Evolutionary conservation across 2,888 invertebrate genomes (phyloP).

Genomic region (Dryocosmus kuriphilus): DNA sequence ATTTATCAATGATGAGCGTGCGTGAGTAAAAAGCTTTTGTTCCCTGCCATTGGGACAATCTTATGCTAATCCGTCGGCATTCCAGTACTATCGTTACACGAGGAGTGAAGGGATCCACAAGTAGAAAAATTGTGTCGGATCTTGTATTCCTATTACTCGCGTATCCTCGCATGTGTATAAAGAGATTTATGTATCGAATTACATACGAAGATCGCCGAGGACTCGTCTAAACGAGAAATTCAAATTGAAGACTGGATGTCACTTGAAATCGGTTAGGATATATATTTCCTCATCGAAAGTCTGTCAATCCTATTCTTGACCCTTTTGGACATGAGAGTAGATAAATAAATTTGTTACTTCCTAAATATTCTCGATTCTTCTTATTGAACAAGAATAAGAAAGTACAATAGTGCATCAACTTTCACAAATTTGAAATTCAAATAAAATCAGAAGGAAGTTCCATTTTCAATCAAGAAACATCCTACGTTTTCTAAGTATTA

Average conservation of each 20-base stretch:
- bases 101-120: slow-evolving; percentile 32
- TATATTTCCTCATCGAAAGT: slow-evolving; percentile 1
- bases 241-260: neutral
- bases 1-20: slow-evolving; percentile 31
- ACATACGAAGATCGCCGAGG: neutral
- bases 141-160: slow-evolving; percentile 12
- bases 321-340: neutral
- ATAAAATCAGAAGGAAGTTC: neutral
- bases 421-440: neutral
- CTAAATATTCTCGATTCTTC: neutral
- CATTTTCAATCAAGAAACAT: no score
- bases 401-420: neutral
- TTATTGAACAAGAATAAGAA: neutral
- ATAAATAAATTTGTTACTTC: neutral
- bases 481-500: no score
- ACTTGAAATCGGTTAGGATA: neutral
- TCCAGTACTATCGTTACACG: slow-evolving; percentile 34
- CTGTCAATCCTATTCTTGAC: slow-evolving; percentile 2
- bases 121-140: slow-evolving; percentile 28
- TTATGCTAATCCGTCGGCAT: slow-evolving; percentile 36
- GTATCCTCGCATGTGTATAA: neutral
- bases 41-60: slow-evolving; percentile 13
- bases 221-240: slow-evolving; percentile 13
- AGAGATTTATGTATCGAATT: slow-evolving; percentile 20
- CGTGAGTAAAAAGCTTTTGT: slow-evolving; percentile 27